phyloP scores from a whole-genome alignment of 2,113 vertebrate species.

The Euleptes europaea region DNA sequence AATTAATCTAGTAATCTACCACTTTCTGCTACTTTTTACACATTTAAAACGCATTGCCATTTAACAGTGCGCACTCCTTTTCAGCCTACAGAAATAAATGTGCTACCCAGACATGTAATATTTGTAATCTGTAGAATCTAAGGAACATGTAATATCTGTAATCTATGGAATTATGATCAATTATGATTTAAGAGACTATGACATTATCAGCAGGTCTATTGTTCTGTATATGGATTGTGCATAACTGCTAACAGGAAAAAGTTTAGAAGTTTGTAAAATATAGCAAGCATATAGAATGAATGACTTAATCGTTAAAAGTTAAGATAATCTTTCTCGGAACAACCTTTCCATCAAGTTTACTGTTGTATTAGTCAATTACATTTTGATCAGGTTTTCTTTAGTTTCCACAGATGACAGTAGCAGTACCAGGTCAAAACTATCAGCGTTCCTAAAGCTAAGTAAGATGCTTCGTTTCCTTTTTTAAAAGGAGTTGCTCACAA shows the following conservation, averaged over 20 bases:
- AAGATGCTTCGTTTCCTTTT: too few species aligned
- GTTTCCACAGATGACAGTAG: background rate
- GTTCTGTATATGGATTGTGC: background rate
- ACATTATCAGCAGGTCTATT: background rate
- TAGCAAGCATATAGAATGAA: background rate
- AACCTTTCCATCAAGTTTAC: background rate
- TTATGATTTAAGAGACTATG: background rate
- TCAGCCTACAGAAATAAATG: background rate
- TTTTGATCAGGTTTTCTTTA: background rate
- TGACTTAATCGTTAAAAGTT: too few species aligned
- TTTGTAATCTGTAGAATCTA: slow-evolving; percentile 3
- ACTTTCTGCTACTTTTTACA: slow-evolving; percentile 8
- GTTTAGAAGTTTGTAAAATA: background rate
- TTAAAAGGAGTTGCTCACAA: too few species aligned
- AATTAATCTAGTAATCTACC: slow-evolving; percentile 25
- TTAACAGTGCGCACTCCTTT: background rate
- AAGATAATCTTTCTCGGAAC: background rate
- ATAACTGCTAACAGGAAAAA: background rate
- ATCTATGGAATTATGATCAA: background rate
- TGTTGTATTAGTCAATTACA: background rate
- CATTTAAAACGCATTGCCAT: background rate
- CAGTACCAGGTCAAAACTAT: background rate
- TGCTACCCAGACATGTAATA: background rate
- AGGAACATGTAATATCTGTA: background rate
- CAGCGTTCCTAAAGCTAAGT: background rate